Percentiles rank a stretch among this genome's conserved stretches.
These are phyloP conservation scores for Wiebesia pumilae DNA, from an alignment of 1,140 invertebrate species.

Conservation along the genomic window DNA sequence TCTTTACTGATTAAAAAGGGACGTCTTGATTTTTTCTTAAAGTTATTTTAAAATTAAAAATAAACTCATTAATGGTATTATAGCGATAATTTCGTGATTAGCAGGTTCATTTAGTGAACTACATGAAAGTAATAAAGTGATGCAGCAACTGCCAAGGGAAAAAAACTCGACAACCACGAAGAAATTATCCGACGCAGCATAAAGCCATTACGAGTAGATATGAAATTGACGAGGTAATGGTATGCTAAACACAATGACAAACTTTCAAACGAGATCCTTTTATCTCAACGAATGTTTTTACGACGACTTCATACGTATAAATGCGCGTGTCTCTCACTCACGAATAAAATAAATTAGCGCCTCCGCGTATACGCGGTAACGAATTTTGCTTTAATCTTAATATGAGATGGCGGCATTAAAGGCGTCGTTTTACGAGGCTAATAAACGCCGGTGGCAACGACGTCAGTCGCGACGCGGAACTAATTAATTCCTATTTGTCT, in stretches of 20 bases:
- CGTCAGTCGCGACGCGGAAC: slow-evolving; percentile 10
- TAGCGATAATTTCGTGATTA: not conserved
- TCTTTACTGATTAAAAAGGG: too few species aligned
- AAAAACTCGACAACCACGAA: slow-evolving; percentile 1
- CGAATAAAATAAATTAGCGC: slow-evolving; percentile 48
- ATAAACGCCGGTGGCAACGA: slow-evolving; percentile 32
- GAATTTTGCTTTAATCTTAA: slow-evolving; percentile 40
- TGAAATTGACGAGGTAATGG: slow-evolving; percentile 23
- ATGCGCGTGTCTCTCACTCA: not conserved
- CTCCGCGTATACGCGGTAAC: slow-evolving; percentile 32
- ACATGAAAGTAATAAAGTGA: not conserved
- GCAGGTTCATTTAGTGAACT: not conserved
- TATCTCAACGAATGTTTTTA: slow-evolving; percentile 38
- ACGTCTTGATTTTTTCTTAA: too few species aligned
- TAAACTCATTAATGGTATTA: too few species aligned
- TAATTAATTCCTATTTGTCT: slow-evolving; percentile 38
- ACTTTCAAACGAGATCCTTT: slow-evolving; percentile 26
- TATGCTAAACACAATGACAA: slow-evolving; percentile 25
- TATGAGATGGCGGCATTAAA: slow-evolving; percentile 14
- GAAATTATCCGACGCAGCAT: slow-evolving; percentile 3
- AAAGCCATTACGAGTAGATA: slow-evolving; percentile 17
- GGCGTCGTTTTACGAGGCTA: slow-evolving; percentile 34
- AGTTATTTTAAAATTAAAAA: too few species aligned
- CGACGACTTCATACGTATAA: not conserved
- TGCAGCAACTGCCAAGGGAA: not conserved